These are phyloP conservation scores for Ochropacha duplaris DNA, from an alignment of 2,888 invertebrate species.

Conservation along the genomic window DNA sequence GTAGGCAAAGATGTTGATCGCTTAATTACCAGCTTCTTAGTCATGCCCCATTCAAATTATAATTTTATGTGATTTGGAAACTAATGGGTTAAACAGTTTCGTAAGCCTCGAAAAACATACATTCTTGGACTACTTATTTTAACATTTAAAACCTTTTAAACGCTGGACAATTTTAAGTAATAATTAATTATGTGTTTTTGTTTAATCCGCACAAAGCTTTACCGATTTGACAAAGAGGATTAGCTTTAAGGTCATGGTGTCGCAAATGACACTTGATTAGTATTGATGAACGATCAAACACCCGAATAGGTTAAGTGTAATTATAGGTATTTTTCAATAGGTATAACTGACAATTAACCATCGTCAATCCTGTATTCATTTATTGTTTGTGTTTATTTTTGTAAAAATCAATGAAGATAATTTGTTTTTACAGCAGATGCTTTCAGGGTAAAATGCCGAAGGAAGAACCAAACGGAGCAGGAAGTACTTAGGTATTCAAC, in stretches of 20 bases:
- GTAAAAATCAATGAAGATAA: background rate
- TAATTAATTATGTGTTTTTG: background rate
- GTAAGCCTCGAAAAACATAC: background rate
- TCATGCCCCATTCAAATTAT: conserved; percentile 6
- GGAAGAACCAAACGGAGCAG: too few relatives aligned
- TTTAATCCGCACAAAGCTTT: background rate
- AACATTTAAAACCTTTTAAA: background rate
- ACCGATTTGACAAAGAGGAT: background rate
- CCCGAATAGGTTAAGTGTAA: background rate
- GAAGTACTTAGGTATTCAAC: too few relatives aligned
- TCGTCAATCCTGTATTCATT: too few relatives aligned
- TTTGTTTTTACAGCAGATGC: too few relatives aligned
- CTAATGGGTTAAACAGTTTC: conserved; percentile 3
- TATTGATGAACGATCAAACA: background rate
- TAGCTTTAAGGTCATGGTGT: background rate
- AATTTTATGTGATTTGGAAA: background rate
- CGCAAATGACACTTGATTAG: conserved; percentile 1
- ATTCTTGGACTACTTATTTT: background rate
- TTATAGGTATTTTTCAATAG: background rate
- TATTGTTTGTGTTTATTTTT: background rate
- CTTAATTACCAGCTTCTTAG: conserved; percentile 30
- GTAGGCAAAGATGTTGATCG: conserved; percentile 37
- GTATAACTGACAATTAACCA: too few relatives aligned
- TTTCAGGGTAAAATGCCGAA: too few relatives aligned
- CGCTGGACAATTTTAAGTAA: background rate